phyloP scores from a whole-genome alignment of 2,113 vertebrate genomes.

The Neogale vison region DNA sequence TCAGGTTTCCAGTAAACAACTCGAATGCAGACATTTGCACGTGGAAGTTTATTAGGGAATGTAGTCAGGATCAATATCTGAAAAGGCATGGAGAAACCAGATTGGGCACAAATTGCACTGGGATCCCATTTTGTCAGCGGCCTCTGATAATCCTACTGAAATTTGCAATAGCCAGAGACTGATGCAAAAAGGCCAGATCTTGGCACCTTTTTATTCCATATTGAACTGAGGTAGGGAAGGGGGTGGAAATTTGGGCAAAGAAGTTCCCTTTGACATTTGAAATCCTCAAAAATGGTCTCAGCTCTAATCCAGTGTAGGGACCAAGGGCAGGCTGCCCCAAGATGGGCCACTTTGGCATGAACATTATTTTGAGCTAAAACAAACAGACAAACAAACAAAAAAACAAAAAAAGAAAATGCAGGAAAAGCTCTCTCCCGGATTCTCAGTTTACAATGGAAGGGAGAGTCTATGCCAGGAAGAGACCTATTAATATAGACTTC shows the following conservation, averaged over 20 bases:
- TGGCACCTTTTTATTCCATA: rapidly evolving
- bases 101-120: not conserved
- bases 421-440: not conserved
- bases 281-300: not conserved
- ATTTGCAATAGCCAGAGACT: not conserved
- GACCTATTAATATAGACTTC: not conserved
- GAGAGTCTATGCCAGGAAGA: not conserved
- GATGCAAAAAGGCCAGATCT: not conserved
- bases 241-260: not conserved
- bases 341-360: not conserved
- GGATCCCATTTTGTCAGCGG: not conserved
- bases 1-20: not conserved
- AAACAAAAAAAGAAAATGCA: not conserved
- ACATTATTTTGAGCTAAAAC: not conserved
- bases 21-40: not conserved
- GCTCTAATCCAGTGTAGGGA: not conserved
- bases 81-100: not conserved
- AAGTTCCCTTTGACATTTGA: not conserved
- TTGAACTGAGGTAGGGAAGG: not conserved
- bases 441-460: not conserved
- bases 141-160: not conserved
- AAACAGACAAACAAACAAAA: not conserved
- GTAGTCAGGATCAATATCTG: not conserved
- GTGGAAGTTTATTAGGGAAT: not conserved
- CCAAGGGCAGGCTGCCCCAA: not conserved